Base-by-base conservation (phyloP, 2,113 vertebrate genomes). In the Maccullochella peelii region DNA sequence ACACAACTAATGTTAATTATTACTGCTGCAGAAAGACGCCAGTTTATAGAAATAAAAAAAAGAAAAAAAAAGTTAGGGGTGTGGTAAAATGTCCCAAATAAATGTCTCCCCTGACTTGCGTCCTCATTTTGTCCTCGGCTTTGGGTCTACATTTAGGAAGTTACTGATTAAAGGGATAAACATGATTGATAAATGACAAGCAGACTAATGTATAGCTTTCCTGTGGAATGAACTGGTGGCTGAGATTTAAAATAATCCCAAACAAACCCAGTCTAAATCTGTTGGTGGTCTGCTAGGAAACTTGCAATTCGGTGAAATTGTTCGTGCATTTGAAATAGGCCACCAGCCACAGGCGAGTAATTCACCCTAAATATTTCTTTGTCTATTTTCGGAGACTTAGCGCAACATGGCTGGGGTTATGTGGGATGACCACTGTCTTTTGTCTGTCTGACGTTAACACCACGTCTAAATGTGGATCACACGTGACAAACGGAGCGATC, bases 391-490 rank as follows among this genome's bases (percentile, higher is more conserved):
- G 33, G n/a, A 27, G 50, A 7, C 66, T 49, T 30, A 52, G n/a
- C 0, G 30, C 30, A 36, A 33, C 71, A 33, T 30, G 21, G 23
- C 36, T 58, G 69, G 20, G 30, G 38, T 59, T 27, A 42, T 18
- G n/a, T 5, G 9, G 69, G 54, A 57, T 9, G 7, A 36, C 80
- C 73, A 8, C 63, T 62, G 38, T 42, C 69, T 69, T 80, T 85
- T 50, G 84, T 87, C 71, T 77, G 42, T 12, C 42, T 12, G 12
- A 42, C 42, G 10, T 63, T 52, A 77, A 77, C 82, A 86, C 77
- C 76, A 12, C 30, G 42, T 33, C 87, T 89, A 85, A 79, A 89
- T 86, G 5, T 80, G 47, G 77, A 83, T 15, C 83, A 69, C 85
- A 87, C 78, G 80, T 87, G 85, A 73, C 66, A 20, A 47, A 47